A percentile compares a stretch with the other conserved stretches of the same genome.
Evolutionary conservation across 2,888 invertebrate species (phyloP).

Genomic region (Aspidapion aeneum): DNA sequence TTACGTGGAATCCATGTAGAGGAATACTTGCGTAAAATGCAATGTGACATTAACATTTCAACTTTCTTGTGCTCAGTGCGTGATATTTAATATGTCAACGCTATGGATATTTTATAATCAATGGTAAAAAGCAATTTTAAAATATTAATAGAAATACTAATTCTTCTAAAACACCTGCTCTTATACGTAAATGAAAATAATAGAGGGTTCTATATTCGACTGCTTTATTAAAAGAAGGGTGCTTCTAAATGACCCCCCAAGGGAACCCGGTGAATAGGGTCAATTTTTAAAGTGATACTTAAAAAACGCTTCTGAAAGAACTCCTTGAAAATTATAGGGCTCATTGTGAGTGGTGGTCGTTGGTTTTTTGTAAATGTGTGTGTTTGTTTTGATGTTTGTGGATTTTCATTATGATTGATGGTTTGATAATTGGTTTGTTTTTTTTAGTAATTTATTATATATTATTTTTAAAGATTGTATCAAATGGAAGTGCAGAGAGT

Average conservation of each 20-base stretch:
- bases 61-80: no score
- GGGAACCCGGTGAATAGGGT: neutral
- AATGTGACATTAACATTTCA: no score
- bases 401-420: neutral
- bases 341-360: no score
- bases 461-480: no score
- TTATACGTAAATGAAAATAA: no score
- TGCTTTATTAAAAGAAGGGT: slow-evolving; percentile 3
- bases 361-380: neutral
- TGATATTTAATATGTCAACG: no score
- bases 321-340: slow-evolving; percentile 1
- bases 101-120: no score
- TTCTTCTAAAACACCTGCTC: slow-evolving; percentile 40
- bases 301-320: slow-evolving; percentile 2
- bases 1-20: no score
- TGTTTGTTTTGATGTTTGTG: neutral
- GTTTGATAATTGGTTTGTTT: neutral
- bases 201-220: slow-evolving; percentile 38
- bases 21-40: no score
- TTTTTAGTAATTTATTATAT: no score
- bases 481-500: no score
- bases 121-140: slow-evolving; percentile 25
- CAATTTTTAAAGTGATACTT: neutral
- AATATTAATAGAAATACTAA: slow-evolving; percentile 39
- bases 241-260: neutral